Evolutionary conservation across 2,113 vertebrate species (phyloP).

Genomic region (Corythornis madagascariensis): DNA sequence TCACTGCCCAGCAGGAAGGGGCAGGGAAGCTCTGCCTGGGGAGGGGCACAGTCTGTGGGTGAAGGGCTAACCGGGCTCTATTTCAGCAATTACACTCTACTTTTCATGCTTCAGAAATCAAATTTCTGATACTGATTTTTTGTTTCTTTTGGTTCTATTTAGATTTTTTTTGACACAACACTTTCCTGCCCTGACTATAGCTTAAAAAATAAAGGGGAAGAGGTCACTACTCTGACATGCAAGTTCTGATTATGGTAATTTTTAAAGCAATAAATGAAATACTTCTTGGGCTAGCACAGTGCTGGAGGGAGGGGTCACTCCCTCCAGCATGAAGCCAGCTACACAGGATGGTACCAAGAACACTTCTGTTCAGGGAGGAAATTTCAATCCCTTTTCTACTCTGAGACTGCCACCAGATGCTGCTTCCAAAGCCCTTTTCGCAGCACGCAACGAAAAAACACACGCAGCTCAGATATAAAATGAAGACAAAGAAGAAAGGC

Average conservation of each 20-base stretch:
- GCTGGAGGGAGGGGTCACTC: background rate
- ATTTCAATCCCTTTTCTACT: background rate
- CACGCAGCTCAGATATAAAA: background rate
- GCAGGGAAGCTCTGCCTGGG: background rate
- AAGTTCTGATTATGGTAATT: background rate
- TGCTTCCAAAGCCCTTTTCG: background rate
- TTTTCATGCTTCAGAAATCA: background rate
- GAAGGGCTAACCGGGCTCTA: background rate
- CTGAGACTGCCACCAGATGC: background rate
- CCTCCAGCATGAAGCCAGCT: background rate
- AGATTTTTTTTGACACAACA: background rate
- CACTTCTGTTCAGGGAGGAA: background rate
- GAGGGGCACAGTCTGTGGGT: background rate
- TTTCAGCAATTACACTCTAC: background rate
- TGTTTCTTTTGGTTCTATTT: background rate
- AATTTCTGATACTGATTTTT: background rate
- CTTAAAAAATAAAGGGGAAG: background rate
- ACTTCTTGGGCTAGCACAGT: background rate
- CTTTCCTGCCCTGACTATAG: conserved; percentile 39
- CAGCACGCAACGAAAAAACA: background rate
- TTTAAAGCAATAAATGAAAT: background rate
- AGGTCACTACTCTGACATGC: background rate
- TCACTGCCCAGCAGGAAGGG: background rate
- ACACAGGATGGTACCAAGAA: background rate
- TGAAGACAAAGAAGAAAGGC: background rate